These are phyloP conservation scores for Salminus brasiliensis DNA, from an alignment of 2,113 vertebrate species.

Conservation along the genomic window DNA sequence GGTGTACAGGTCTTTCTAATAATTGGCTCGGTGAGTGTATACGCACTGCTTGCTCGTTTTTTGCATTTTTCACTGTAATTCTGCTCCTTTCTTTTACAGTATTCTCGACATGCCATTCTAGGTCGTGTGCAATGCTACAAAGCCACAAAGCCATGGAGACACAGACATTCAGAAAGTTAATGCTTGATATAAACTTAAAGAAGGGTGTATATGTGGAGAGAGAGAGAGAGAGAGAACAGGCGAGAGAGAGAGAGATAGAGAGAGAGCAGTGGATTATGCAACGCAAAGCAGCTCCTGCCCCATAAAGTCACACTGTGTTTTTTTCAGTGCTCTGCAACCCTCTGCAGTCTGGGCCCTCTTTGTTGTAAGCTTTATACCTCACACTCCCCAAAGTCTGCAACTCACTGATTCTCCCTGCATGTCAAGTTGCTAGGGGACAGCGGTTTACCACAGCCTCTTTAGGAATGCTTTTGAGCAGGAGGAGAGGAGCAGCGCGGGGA, in stretches of 20 bases:
- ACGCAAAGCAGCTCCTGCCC: constrained; percentile 72
- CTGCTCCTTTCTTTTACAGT: background rate
- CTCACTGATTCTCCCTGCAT: constrained; percentile 71
- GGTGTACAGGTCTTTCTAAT: too few species aligned
- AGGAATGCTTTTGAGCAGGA: constrained; percentile 63
- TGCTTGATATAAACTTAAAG: constrained; percentile 5
- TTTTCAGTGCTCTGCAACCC: constrained; percentile 67
- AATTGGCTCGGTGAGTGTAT: too few species aligned
- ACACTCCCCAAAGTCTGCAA: constrained; percentile 68
- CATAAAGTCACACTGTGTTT: constrained; percentile 66
- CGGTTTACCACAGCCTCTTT: constrained; percentile 62
- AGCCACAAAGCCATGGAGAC: background rate
- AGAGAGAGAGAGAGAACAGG: background rate
- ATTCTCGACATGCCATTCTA: background rate
- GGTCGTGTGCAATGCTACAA: background rate
- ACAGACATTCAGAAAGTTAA: background rate
- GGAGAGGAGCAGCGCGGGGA: constrained; percentile 12
- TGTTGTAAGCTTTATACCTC: constrained; percentile 67
- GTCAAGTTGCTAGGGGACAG: constrained; percentile 72
- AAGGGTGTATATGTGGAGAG: background rate
- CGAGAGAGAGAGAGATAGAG: background rate
- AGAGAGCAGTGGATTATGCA: constrained; percentile 66
- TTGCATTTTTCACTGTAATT: background rate
- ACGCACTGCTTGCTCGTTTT: background rate
- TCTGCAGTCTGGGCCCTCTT: constrained; percentile 69